These are phyloP conservation scores for Oryzias melastigma DNA, from an alignment of 2,113 vertebrate species.

Conservation along the genomic window DNA sequence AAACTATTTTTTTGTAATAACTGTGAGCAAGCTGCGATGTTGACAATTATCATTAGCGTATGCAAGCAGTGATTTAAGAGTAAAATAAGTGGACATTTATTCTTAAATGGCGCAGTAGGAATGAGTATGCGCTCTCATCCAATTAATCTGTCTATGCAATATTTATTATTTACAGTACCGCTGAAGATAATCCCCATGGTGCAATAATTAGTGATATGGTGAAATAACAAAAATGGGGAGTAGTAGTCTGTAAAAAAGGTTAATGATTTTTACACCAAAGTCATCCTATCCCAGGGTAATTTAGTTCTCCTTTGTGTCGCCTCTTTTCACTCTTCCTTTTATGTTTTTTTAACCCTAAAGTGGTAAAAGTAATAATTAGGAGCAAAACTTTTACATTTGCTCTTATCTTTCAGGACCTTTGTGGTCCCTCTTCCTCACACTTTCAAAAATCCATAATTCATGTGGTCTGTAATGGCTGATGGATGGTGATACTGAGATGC, in stretches of 20 bases:
- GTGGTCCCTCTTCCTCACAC: conserved; percentile 27
- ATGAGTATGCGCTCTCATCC: background rate
- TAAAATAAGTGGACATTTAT: background rate
- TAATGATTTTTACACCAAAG: too few relatives aligned
- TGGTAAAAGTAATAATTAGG: conserved; percentile 29
- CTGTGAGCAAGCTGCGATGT: too few relatives aligned
- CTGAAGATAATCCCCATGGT: conserved; percentile 11
- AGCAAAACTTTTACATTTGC: conserved; percentile 23
- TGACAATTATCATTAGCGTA: background rate
- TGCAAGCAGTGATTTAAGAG: background rate
- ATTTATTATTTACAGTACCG: background rate
- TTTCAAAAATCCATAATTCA: conserved; percentile 65
- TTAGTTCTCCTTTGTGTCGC: conserved; percentile 3
- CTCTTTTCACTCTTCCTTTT: background rate
- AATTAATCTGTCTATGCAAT: background rate
- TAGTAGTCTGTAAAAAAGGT: background rate
- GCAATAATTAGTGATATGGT: background rate
- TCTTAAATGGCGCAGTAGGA: background rate
- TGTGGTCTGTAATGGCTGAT: conserved; percentile 37
- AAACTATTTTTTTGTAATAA: too few relatives aligned
- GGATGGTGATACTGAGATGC: conserved; percentile 52
- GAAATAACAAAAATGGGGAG: background rate
- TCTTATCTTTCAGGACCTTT: conserved; percentile 48
- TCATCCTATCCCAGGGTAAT: background rate
- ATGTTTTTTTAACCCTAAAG: conserved; percentile 7